phyloP scores from a whole-genome alignment of 2,113 vertebrate genomes.

The Corythornis vintsioides region DNA sequence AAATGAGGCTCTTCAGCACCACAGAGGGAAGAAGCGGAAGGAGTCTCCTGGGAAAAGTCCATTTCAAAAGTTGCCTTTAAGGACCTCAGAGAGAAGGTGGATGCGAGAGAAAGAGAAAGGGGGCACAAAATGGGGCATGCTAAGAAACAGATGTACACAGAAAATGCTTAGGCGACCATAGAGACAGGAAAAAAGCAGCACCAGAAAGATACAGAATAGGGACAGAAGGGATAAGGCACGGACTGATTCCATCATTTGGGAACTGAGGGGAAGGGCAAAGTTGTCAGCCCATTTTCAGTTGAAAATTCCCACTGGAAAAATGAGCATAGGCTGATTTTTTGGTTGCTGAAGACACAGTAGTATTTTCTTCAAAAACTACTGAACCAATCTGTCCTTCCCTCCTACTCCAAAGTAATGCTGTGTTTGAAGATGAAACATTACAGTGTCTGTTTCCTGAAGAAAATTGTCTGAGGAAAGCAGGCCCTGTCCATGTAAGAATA shows the following conservation, averaged over 20 bases:
- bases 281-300: neutral
- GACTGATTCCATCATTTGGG: neutral
- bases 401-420: neutral
- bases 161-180: neutral
- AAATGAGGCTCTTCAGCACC: neutral
- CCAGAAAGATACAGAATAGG: neutral
- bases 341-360: neutral
- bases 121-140: rapidly evolving
- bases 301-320: neutral
- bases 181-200: neutral
- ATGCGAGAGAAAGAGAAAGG: neutral
- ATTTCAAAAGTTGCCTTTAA: neutral
- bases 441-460: neutral
- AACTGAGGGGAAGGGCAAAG: neutral
- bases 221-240: neutral
- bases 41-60: neutral
- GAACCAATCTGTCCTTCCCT: neutral
- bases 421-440: neutral
- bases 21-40: neutral
- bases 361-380: neutral
- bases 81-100: neutral
- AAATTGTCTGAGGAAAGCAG: neutral
- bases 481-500: neutral
- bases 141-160: neutral
- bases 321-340: neutral